Base-by-base conservation (phyloP, 2,888 invertebrate genomes). In the Platerodrilus igneus region DNA sequence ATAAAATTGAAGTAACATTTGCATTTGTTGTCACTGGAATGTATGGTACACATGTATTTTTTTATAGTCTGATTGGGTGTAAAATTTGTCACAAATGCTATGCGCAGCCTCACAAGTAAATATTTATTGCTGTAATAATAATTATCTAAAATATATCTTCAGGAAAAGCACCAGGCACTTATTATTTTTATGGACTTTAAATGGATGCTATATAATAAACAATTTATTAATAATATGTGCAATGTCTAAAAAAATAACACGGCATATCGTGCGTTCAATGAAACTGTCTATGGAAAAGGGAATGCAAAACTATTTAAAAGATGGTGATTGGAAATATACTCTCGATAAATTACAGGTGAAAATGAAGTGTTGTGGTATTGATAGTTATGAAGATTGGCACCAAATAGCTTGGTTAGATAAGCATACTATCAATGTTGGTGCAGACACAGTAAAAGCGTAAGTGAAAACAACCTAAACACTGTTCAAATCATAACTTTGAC, bases 401-500 rank as follows among this genome's bases (percentile, higher is more conserved):
- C 68, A 73, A 53, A 70, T 74, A 13, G 70, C 75, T 18, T 78
- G 78, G 78, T 68, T 79, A 44, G 74, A 71, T 47, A 70, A 73
- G 56, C 75, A 76, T 39, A 64, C 66, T 37, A 45, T 68, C 9
- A 57, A 66, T 46, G 39, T 50, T 4, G 54, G 57, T 23, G 48
- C 56, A 3, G 44, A 52, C 8, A 35, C 52, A 26, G 56, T 64
- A 10, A 55, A 63, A 52, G 55, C 57, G 66, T 67, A 55, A 48
- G 54, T 51, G 23, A n/a, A n/a, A n/a, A n/a, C n/a, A n/a, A n/a
- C n/a, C n/a, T n/a, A n/a, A n/a, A n/a, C n/a, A n/a, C n/a, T n/a
- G n/a, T n/a, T n/a, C n/a, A n/a, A n/a, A n/a, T n/a, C n/a, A n/a
- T n/a, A n/a, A n/a, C n/a, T n/a, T n/a, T n/a, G n/a, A n/a, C n/a